Conservation (phyloP, 2,113 vertebrate genomes). For the Rhizomys pruinosus region DNA sequence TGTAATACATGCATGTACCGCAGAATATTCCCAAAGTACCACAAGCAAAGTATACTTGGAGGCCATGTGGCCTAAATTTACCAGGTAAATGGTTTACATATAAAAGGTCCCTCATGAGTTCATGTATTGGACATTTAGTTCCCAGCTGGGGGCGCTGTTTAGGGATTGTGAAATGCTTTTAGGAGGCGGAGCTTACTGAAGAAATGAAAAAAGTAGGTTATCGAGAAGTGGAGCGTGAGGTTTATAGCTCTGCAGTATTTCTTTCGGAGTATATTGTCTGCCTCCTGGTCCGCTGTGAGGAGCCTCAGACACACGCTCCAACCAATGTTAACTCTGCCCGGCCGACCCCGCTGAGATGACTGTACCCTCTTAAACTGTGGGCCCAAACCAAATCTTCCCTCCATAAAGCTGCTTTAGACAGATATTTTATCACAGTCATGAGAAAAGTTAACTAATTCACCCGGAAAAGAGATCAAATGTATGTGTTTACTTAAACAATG, state of each 20-base stretch:
- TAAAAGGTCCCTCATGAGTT: not conserved
- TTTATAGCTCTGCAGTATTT: not conserved
- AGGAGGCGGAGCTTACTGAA: not conserved
- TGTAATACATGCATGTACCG: not conserved
- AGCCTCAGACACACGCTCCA: not conserved
- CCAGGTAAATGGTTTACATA: not conserved
- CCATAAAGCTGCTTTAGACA: not conserved
- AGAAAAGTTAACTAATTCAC: not conserved
- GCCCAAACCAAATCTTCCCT: not conserved
- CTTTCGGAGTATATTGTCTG: not conserved
- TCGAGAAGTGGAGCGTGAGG: not conserved
- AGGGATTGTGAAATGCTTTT: not conserved
- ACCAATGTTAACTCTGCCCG: not conserved
- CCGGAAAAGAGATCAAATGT: not conserved
- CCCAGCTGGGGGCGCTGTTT: not conserved
- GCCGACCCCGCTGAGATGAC: not conserved
- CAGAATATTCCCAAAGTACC: constrained; percentile 19
- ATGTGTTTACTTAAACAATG: constrained; percentile 33
- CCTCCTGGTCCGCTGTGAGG: not conserved
- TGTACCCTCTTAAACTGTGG: not conserved
- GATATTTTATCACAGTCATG: not conserved
- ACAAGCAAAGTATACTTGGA: constrained; percentile 24
- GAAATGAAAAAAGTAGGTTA: not conserved
- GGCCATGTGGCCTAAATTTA: not conserved
- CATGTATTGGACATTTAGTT: not conserved